Evolutionary conservation across 1,140 invertebrate genomes (phyloP).

Genomic region (Drosophila busckii): DNA sequence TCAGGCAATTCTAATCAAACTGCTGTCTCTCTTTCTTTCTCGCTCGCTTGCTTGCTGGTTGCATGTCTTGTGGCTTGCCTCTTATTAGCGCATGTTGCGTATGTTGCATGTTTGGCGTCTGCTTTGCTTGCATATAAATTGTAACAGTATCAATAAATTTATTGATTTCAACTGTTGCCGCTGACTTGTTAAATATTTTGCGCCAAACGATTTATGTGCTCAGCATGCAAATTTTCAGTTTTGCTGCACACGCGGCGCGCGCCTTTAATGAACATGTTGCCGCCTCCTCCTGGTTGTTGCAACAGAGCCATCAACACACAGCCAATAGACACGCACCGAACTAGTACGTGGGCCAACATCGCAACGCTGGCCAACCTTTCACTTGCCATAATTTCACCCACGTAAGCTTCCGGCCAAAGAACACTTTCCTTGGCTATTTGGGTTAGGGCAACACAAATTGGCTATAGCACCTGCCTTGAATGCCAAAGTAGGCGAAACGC

Average conservation of each 20-base stretch:
- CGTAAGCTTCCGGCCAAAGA: constrained; percentile 39
- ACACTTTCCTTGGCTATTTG: constrained; percentile 68
- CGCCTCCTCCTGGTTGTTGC: constrained; percentile 23
- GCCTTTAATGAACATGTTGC: constrained; percentile 67
- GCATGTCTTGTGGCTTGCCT: constrained; percentile 41
- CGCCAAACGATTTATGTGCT: constrained; percentile 69
- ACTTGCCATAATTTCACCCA: constrained; percentile 56
- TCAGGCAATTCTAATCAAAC: background rate
- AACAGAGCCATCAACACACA: constrained; percentile 55
- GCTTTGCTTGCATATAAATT: constrained; percentile 48
- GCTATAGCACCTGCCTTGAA: constrained; percentile 44
- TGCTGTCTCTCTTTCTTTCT: background rate
- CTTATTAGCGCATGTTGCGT: constrained; percentile 21
- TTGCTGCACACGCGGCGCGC: constrained; percentile 12
- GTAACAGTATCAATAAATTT: constrained; percentile 77
- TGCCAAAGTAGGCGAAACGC: constrained; percentile 60
- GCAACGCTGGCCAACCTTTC: constrained; percentile 57
- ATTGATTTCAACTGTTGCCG: constrained; percentile 77
- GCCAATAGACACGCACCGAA: background rate
- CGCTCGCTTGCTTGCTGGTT: too few relatives aligned
- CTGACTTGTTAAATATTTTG: constrained; percentile 77
- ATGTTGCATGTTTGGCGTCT: constrained; percentile 9
- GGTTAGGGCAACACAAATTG: constrained; percentile 51
- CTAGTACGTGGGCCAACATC: constrained; percentile 1
- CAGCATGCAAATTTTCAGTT: constrained; percentile 71